Evolutionary conservation across 2,797 vertebrate genomes (phyloP), one percentile per base, ranked within the genome.

Genomic region (Gymnopithys bicolor): DNA sequence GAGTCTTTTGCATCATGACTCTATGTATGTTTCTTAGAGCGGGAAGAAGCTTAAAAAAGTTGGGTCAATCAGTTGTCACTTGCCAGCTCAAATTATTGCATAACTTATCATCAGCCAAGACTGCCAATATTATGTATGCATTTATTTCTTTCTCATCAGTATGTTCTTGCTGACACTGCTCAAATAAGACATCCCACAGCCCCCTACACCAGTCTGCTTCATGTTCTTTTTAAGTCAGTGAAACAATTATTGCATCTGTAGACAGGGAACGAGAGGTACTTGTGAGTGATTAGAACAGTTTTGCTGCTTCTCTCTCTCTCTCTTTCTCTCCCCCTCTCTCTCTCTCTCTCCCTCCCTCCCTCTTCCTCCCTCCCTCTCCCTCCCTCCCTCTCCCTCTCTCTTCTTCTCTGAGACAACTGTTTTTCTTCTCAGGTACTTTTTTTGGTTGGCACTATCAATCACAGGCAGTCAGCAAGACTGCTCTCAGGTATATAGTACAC

Each of bases 1-100:
- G 9, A 51, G n/a, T 19, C 71, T 84, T 87, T 87, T 88, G 10
- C 77, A 63, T 89, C 81, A 33, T n/a, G 33, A 52, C 33, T 76
- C 17, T 18, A 24, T 60, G 43, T 16, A 10, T 60, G 13, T 81
- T 66, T 87, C 63, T 73, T 63, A n/a, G 32, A 73, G 51, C 28
- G 68, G 41, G 80, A 90, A 86, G 48, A 28, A 76, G n/a, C 10
- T 32, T 43, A 37, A 87, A 89, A 6, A 22, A 15, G 11, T 27
- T 69, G 48, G 39, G 43, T 86, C 87, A 79, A 63, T 71, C 60
- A 60, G 67, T 79, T 84, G 60, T 90, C 74, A 63, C 73, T 62
- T 94, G 94, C 93, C 95, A 79, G 41, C 67, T 91, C 39, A n/a
- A 81, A 94, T 96, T 94, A 90, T 73, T 94, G 46, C 73, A 32